Evolutionary conservation across 30 jellyfish, hydroid and myxozoan species (phyloP).

Genomic region (Hydractinia symbiolongicarpus): DNA sequence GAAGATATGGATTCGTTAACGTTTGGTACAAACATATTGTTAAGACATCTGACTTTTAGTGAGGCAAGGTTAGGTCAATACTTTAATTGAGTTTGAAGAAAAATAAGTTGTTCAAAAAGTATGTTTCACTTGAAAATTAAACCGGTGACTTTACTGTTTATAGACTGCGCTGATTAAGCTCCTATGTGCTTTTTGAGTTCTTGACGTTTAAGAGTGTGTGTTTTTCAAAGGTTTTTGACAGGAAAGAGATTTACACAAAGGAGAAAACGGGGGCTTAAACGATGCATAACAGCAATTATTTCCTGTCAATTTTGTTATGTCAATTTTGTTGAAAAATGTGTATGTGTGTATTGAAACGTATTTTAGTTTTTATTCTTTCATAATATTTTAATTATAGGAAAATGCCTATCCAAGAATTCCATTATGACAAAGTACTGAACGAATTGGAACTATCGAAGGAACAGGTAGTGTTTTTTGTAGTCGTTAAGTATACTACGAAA

Average conservation of each 20-base stretch:
- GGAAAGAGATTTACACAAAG: no score
- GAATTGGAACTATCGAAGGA: constrained; percentile 63
- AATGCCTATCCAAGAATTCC: constrained; percentile 88
- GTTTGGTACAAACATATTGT: constrained; percentile 60
- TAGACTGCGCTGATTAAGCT: no score
- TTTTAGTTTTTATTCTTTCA: not conserved
- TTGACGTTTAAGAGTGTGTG: no score
- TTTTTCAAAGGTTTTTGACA: not conserved
- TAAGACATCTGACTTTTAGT: constrained; percentile 81
- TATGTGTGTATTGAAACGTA: not conserved
- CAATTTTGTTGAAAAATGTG: not conserved
- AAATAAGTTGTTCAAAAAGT: not conserved
- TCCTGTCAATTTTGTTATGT: no score
- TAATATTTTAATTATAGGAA: constrained; percentile 36
- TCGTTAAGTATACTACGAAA: no score
- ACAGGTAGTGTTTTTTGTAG: constrained; percentile 32
- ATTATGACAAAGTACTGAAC: constrained; percentile 38
- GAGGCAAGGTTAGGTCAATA: constrained; percentile 63
- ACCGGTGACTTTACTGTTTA: no score
- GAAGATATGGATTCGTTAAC: constrained; percentile 90
- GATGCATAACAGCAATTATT: no score
- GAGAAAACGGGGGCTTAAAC: no score
- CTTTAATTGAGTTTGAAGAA: not conserved
- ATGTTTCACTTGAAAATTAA: not conserved
- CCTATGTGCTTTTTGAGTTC: not conserved